These are phyloP conservation scores for Drosophila kikkawai DNA, from an alignment of 1,140 invertebrate species.

Conservation along the genomic window DNA sequence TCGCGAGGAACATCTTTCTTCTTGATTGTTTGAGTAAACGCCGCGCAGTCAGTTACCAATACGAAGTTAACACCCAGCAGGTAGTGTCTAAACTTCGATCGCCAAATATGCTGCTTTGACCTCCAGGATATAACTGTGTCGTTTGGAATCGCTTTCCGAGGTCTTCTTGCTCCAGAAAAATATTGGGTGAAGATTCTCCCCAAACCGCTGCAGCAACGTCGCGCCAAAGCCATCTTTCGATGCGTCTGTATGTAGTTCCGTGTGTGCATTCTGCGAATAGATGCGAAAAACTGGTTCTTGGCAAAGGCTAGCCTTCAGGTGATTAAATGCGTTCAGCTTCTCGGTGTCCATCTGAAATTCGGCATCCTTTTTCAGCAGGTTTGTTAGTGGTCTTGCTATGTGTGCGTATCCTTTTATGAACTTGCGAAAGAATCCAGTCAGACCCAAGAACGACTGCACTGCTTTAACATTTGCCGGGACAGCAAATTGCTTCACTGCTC, in stretches of 20 bases:
- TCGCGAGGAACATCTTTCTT: background rate
- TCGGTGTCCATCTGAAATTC: no score
- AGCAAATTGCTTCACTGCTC: background rate
- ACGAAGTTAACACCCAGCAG: background rate
- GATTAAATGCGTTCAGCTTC: no score
- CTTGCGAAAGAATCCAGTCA: background rate
- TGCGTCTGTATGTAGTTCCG: background rate
- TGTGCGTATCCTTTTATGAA: background rate
- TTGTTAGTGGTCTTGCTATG: background rate
- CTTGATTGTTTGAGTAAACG: background rate
- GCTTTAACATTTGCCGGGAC: background rate
- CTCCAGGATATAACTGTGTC: background rate
- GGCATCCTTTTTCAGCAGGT: background rate
- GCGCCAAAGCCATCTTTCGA: constrained; percentile 1
- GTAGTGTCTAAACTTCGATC: background rate
- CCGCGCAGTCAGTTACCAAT: background rate
- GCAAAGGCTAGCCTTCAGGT: background rate
- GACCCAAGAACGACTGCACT: background rate
- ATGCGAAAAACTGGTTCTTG: background rate
- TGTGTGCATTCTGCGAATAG: background rate
- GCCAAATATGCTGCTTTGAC: background rate
- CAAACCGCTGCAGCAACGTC: background rate
- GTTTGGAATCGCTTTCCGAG: background rate
- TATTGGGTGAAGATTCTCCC: background rate
- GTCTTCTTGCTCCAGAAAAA: background rate